Evolutionary conservation across 2,113 vertebrate genomes (phyloP).

Genomic region (human): DNA sequence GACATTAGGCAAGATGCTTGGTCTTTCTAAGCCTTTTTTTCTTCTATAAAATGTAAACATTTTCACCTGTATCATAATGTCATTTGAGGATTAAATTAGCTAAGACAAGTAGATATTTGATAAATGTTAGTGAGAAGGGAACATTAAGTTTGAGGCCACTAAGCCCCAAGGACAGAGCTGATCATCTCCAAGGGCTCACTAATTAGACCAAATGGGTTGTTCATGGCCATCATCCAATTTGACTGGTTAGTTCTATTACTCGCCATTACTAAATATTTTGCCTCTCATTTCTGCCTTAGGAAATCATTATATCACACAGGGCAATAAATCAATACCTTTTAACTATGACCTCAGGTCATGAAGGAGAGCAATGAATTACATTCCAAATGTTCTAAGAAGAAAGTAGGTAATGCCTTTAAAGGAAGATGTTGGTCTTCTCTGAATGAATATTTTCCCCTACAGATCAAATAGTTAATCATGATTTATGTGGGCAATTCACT

Average conservation of each 20-base stretch:
- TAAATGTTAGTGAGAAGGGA: background rate
- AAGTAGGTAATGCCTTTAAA: background rate
- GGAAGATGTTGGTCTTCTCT: background rate
- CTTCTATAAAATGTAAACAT: background rate
- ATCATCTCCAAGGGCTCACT: background rate
- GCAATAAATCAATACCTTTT: background rate
- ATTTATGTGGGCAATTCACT: background rate
- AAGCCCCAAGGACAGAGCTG: background rate
- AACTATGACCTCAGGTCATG: background rate
- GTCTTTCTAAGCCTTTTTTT: background rate
- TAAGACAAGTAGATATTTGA: background rate
- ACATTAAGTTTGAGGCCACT: background rate
- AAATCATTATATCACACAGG: background rate
- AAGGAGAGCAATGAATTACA: background rate
- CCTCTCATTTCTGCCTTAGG: background rate
- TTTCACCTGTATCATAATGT: background rate
- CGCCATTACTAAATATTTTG: background rate
- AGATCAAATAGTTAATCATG: background rate
- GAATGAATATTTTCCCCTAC: background rate
- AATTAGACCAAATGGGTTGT: background rate
- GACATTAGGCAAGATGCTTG: background rate
- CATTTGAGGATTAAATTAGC: background rate
- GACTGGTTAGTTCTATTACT: background rate
- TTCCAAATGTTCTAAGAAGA: background rate
- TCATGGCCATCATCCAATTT: background rate